Base-by-base conservation (phyloP, 2,113 vertebrate species). In the Hucho hucho region DNA sequence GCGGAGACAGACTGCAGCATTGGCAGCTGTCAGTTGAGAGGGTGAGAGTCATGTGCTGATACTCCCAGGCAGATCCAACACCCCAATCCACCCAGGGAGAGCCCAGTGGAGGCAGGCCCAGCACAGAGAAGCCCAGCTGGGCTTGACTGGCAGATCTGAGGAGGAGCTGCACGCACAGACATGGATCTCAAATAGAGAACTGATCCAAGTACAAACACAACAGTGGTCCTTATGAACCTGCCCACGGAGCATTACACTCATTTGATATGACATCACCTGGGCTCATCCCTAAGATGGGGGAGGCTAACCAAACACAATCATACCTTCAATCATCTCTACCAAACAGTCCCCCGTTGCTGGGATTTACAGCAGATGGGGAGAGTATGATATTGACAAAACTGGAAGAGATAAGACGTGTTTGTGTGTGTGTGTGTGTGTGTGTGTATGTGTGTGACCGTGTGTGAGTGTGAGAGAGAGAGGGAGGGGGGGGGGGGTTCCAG, bases 121-220 rank as follows among this genome's bases (percentile, higher is more conserved):
- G 26, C 4, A 9, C 43, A 29, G 13, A 43, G 37, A 76, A 70
- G 22, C 49, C 69, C 25, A 46, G 32, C 49, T 70, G 58, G 70
- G 66, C 49, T 74, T 74, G 37, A 72, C 32, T 70, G 37, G 64
- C 72, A 75, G 71, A 70, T 24, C 46, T 70, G 64, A 28, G 11
- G 24, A 26, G 1, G 13, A 65, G 64, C 5, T 18, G 12, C 26
- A 26, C 25, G 26, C 71, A 65, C 43, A 32, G 6, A 20, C 13
- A 11, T 28, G 61, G 72, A 64, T 24, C 49, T 75, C 64, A 75
- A 68, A 28, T 65, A 76, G 72, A 77, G 70, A 69, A 43, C 74
- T 83, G 76, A 81, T 86, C 76, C 73, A 43, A 77, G 76, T 13
- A 65, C 63, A 85, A 85, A 85, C 83, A 79, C 74, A 76, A 76